A percentile compares a stretch with the other conserved stretches of the same genome.
These are phyloP conservation scores for Pyralis farinalis DNA, from an alignment of 2,888 invertebrate genomes.

Conservation along the genomic window DNA sequence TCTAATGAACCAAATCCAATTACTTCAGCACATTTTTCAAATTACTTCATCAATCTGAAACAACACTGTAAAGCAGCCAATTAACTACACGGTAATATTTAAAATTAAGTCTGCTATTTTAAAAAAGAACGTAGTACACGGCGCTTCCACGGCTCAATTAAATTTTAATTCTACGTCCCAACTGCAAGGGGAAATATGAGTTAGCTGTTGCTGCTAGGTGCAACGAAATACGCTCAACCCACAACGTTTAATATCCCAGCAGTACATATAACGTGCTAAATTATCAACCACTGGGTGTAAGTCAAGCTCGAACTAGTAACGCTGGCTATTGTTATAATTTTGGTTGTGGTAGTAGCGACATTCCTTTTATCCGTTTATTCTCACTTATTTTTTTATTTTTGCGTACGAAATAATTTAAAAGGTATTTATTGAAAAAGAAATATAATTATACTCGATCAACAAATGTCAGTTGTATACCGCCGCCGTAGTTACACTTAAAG, in stretches of 20 bases:
- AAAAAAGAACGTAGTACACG: neutral
- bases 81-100: neutral
- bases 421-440: no score
- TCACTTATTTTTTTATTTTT: no score
- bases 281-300: slow-evolving; percentile 46
- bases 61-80: neutral
- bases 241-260: slow-evolving; percentile 55
- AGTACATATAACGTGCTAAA: slow-evolving; percentile 52
- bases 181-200: slow-evolving; percentile 51
- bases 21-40: neutral
- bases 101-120: neutral
- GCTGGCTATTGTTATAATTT: slow-evolving; percentile 11
- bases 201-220: slow-evolving; percentile 31
- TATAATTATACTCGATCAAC: no score
- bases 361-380: no score
- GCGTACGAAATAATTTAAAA: no score
- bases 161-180: slow-evolving; percentile 16
- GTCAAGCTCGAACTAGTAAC: slow-evolving; percentile 55
- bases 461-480: no score
- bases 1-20: no score
- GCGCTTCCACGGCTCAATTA: slow-evolving; percentile 13
- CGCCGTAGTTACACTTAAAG: no score
- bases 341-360: no score
- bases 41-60: slow-evolving; percentile 4
- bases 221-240: slow-evolving; percentile 30